Base-by-base conservation (phyloP, 2,113 vertebrate species). In the Harpagus bidentatus region DNA sequence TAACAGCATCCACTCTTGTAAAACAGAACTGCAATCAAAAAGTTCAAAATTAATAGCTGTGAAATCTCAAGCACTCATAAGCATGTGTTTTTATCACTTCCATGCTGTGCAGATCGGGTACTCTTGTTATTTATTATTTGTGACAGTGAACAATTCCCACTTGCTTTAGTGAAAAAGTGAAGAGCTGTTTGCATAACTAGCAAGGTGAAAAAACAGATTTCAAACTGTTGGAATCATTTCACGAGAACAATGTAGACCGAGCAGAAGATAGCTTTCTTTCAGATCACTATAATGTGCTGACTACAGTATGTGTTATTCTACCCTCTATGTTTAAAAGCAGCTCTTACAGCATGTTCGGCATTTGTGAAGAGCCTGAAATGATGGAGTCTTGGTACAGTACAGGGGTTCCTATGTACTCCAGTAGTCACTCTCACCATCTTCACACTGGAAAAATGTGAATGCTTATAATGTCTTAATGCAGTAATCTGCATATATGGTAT, bases 101-200 rank as follows among this genome's bases (percentile, higher is more conserved):
- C 58, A 95, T 76, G 96, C 86, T 93, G 69, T 59, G 50, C 81
- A 95, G 87, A 74, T 70, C 13, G 6, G 69, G 34, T 91, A 80
- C 80, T 91, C 96, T 96, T 93, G 88, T 63, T 97, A 97, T 97
- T 97, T 98, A 90, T 96, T 97, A 96, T 94, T 96, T 86, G 91
- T 94, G 95, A 98, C 93, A 95, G 81, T 82, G 95, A 97, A 97
- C 93, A 97, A 97, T 97, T 98, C 97, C 97, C 96, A 95, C 28
- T 97, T 97, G 96, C 91, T 77, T 94, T 70, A 53, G 36, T 85
- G 86, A 93, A 97, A 90, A 95, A 72, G 45, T 69, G 92, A 97
- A 97, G 94, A 95, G 93, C 95, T 97, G 94, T 97, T 97, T 97
- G 95, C 93, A 58, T 97, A 97, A 95, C 79, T 65, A 78, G 81